Evolutionary conservation across 2,888 invertebrate genomes (phyloP), one percentile per base, ranked within the genome.

Genomic region (Drosophila nigricruria): DNA sequence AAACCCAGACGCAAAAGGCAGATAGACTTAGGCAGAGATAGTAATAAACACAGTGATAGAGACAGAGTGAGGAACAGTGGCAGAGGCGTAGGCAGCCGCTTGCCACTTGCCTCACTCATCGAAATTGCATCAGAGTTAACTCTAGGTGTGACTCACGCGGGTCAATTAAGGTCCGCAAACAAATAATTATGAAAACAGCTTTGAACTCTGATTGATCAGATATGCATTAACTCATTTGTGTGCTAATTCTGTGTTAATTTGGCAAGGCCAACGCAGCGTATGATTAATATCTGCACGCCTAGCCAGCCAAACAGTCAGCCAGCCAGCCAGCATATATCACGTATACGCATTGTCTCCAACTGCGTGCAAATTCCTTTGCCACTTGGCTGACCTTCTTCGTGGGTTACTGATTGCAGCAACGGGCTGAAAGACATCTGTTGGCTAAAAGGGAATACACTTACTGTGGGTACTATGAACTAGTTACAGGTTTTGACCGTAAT

Each of bases 341-440:
- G 69, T 70, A 86, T 81, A 82, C 82, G 81, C 77, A 57, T 38
- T 72, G 59, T 45, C 16, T 56, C 12, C 40, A 36, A 32, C 32
- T 42, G 50, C 36, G 63, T 80, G 75, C 69, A 69, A 65, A 82
- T 82, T 77, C 73, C 61, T 79, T 82, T 86, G 81, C 83, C 83
- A 86, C 79, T 57, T 86, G 86, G 73, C 68, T 83, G 83, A 69
- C 81, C 74, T 86, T 82, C 77, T 85, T 82, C 71, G 74, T 64
- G 74, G 74, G 64, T 36, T 45, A 34, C 57, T 45, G 25, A 18
- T 20, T 20, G 54, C 38, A 36, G 43, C 61, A 36, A n/a, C 47
- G 20, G 38, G 32, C 53, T 25, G 49, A 12, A 20, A 57, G 32
- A 65, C 58, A 68, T 45, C 52, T 68, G 66, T 45, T 69, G 45